Evolutionary conservation across 2,113 vertebrate species (phyloP).

Genomic region (Chloropsis hardwickii): DNA sequence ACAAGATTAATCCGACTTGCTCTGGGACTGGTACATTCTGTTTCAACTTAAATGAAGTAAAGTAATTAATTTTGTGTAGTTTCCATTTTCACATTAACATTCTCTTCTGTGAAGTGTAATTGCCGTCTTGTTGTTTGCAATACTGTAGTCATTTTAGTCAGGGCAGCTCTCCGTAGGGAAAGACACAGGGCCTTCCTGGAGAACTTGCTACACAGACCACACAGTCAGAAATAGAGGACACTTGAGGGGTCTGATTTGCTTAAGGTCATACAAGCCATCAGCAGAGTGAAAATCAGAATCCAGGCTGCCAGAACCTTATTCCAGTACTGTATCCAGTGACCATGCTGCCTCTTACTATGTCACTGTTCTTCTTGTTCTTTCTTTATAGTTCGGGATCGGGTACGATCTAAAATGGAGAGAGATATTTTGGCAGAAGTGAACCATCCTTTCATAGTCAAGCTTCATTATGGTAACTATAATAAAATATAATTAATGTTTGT

Average conservation of each 20-base stretch:
- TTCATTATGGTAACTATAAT: conserved; percentile 86
- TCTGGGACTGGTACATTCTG: background rate
- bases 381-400: conserved; percentile 87
- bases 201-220: background rate
- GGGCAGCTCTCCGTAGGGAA: background rate
- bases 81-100: background rate
- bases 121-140: background rate
- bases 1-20: background rate
- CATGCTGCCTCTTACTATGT: background rate
- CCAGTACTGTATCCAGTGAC: background rate
- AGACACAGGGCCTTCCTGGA: background rate
- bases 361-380: background rate
- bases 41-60: background rate
- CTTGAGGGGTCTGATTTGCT: background rate
- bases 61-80: background rate
- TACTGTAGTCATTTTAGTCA: background rate
- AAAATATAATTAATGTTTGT: background rate
- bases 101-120: background rate
- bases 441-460: conserved; percentile 96
- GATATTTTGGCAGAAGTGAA: conserved; percentile 97
- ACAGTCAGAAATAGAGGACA: background rate
- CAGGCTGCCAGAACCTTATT: background rate
- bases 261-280: background rate
- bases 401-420: conserved; percentile 95
- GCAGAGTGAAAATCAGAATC: background rate